Conservation (phyloP, 2,888 invertebrate genomes). For the Hedychridium roseum region DNA sequence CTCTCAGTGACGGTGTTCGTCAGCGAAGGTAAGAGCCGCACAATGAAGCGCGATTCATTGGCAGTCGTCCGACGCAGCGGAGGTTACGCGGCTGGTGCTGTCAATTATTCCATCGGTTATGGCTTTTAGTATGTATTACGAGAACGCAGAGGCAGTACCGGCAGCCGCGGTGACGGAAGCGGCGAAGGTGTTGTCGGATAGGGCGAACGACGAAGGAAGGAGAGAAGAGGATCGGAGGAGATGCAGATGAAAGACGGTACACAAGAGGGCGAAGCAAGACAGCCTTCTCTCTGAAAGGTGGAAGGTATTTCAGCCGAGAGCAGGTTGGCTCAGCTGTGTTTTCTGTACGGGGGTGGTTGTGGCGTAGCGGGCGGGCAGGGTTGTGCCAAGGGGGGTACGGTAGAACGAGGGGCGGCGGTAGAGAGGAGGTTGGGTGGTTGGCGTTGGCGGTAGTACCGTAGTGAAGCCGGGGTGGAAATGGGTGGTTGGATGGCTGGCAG, state of each 20-base stretch:
- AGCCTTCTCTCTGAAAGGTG: constrained; percentile 49
- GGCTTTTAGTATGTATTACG: constrained; percentile 27
- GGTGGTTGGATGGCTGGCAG: constrained; percentile 57
- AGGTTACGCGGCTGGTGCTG: constrained; percentile 9
- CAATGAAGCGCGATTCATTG: background rate
- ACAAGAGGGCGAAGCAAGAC: constrained; percentile 36
- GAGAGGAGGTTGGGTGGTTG: constrained; percentile 46
- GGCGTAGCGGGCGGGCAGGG: constrained; percentile 39
- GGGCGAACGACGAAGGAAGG: constrained; percentile 18
- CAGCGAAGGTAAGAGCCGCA: background rate
- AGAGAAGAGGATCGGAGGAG: constrained; percentile 23
- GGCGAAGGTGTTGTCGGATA: constrained; percentile 24
- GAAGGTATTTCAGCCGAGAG: constrained; percentile 56
- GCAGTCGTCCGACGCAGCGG: background rate
- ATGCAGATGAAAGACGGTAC: constrained; percentile 13
- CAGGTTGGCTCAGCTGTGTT: constrained; percentile 63
- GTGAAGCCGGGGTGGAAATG: too few species aligned
- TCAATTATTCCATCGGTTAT: constrained; percentile 44
- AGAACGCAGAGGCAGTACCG: constrained; percentile 8
- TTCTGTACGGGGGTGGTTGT: constrained; percentile 55
- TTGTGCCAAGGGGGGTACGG: constrained; percentile 32
- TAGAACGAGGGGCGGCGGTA: constrained; percentile 34
- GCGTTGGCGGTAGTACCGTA: too few species aligned
- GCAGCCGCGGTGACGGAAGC: constrained; percentile 6
- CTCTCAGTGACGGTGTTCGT: background rate